Conservation (phyloP, 2,113 vertebrate species). For the Otocyon megalotis region DNA sequence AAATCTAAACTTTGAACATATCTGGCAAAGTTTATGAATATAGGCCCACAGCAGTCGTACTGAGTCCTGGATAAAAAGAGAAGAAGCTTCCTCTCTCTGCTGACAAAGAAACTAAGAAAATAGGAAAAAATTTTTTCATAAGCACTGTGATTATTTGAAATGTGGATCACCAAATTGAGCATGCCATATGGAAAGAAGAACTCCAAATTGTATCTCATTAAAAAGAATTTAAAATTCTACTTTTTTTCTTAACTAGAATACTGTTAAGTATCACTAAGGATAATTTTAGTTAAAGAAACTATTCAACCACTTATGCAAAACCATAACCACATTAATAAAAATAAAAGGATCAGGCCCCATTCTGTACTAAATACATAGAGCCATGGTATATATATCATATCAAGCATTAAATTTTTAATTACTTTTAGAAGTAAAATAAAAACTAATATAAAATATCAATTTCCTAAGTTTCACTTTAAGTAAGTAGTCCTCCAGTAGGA, state of each 20-base stretch:
- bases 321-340: not conserved
- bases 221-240: slow-evolving; percentile 12
- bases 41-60: not conserved
- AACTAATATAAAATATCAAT: not conserved
- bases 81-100: not conserved
- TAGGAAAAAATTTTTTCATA: not conserved
- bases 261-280: not conserved
- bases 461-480: slow-evolving; percentile 6
- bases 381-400: not conserved
- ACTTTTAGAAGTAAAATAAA: not conserved
- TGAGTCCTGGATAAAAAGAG: accelerated
- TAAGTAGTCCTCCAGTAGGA: not conserved
- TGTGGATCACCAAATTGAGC: not conserved
- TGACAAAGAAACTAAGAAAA: not conserved
- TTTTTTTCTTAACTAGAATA: slow-evolving; percentile 20
- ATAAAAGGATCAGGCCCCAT: not conserved
- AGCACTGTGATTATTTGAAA: not conserved
- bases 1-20: not conserved
- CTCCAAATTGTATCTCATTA: not conserved
- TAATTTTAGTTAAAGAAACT: not conserved
- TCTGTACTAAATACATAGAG: not conserved
- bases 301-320: not conserved
- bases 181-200: not conserved
- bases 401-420: not conserved
- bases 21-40: not conserved